A percentile compares a stretch with the other conserved stretches of the same genome.
phyloP scores from a whole-genome alignment of 2,888 invertebrate species.

The Maniola hyperantus region DNA sequence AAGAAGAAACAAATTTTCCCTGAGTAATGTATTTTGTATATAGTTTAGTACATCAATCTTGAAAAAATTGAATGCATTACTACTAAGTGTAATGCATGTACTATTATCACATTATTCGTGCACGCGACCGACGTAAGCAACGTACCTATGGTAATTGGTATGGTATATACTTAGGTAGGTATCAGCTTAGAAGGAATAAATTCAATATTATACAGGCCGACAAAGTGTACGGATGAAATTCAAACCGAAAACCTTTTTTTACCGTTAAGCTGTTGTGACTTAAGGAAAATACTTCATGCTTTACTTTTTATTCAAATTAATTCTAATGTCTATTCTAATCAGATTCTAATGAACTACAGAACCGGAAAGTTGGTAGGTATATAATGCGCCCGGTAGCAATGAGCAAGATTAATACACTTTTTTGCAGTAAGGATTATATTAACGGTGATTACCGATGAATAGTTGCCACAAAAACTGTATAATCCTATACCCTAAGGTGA shows the following conservation, averaged over 20 bases:
- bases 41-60: too few relatives aligned
- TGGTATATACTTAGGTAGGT: too few relatives aligned
- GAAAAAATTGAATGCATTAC: too few relatives aligned
- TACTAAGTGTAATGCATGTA: too few relatives aligned
- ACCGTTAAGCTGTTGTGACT: neutral
- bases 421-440: slow-evolving; percentile 18
- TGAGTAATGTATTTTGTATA: too few relatives aligned
- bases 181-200: too few relatives aligned
- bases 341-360: slow-evolving; percentile 1
- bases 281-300: neutral
- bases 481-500: neutral
- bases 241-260: neutral
- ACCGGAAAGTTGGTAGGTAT: slow-evolving; percentile 2
- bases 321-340: neutral
- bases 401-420: slow-evolving; percentile 29
- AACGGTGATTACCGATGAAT: slow-evolving; percentile 24
- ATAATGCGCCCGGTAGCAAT: slow-evolving; percentile 21
- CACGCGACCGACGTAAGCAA: too few relatives aligned
- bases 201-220: too few relatives aligned
- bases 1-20: too few relatives aligned
- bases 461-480: slow-evolving; percentile 14
- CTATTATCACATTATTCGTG: too few relatives aligned
- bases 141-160: too few relatives aligned
- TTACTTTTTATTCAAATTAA: slow-evolving; percentile 12
- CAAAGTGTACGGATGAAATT: neutral